Percentiles rank a stretch among this genome's conserved stretches.
phyloP scores from a whole-genome alignment of 2,797 vertebrate genomes.

The Liasis olivaceus region DNA sequence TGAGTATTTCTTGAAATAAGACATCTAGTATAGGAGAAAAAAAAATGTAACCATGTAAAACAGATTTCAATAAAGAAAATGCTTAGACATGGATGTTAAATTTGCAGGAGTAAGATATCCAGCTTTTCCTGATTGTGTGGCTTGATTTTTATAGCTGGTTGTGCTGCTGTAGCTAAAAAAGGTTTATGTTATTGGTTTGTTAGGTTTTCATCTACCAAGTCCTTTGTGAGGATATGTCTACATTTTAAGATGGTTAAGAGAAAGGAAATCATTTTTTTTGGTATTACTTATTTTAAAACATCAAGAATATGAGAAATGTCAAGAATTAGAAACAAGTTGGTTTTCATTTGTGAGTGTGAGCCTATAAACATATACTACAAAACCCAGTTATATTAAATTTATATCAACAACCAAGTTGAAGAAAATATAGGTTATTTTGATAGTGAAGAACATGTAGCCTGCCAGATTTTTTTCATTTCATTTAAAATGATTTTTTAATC shows the following conservation, averaged over 20 bases:
- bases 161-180: background rate
- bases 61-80: background rate
- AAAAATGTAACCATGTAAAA: background rate
- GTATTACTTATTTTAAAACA: background rate
- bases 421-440: no score
- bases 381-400: background rate
- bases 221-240: background rate
- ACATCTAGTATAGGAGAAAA: background rate
- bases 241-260: background rate
- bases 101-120: background rate
- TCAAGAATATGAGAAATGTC: background rate
- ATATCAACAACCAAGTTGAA: background rate
- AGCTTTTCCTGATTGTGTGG: background rate
- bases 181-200: background rate
- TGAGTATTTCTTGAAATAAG: background rate
- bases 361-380: background rate
- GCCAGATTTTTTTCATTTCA: background rate
- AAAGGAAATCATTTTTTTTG: background rate
- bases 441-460: background rate
- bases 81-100: background rate
- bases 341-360: background rate
- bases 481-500: no score
- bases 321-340: background rate
- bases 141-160: background rate
- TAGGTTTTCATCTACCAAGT: background rate